These are phyloP conservation scores for Hippocampus zosterae DNA, from an alignment of 2,113 vertebrate genomes.

Conservation along the genomic window DNA sequence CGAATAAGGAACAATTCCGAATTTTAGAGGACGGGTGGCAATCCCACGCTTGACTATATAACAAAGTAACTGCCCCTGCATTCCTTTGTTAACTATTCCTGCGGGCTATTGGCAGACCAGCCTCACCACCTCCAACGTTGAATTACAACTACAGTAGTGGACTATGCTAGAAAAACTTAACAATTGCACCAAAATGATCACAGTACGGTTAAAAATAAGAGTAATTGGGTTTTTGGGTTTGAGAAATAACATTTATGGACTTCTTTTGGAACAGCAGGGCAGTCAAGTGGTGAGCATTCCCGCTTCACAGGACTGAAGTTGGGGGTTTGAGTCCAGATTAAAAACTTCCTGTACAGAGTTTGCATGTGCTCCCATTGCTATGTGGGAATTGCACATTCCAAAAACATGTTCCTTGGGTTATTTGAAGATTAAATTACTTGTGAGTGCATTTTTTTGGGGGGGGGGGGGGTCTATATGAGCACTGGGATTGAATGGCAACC, in stretches of 20 bases:
- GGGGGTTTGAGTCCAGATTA: no score
- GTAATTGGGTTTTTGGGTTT: neutral
- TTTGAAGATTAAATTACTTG: neutral
- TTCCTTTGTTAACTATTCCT: neutral
- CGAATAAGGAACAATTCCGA: no score
- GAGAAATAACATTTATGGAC: neutral
- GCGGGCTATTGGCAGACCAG: neutral
- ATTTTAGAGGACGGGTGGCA: no score
- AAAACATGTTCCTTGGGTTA: no score
- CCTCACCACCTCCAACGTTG: neutral
- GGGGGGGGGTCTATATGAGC: neutral
- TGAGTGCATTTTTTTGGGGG: neutral
- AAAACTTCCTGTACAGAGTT: neutral
- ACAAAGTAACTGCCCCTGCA: neutral
- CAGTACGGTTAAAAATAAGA: neutral
- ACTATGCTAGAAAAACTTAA: neutral
- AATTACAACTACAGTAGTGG: neutral
- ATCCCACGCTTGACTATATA: no score
- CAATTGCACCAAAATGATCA: neutral
- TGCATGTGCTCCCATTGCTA: neutral
- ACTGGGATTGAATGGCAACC: neutral
- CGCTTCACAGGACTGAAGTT: no score
- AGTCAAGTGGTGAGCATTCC: no score
- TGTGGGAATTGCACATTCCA: no score
- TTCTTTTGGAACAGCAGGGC: neutral